Evolutionary conservation across 1,140 invertebrate species (phyloP), one percentile per base, ranked within the genome.

Genomic region (Temnothorax nylanderi): DNA sequence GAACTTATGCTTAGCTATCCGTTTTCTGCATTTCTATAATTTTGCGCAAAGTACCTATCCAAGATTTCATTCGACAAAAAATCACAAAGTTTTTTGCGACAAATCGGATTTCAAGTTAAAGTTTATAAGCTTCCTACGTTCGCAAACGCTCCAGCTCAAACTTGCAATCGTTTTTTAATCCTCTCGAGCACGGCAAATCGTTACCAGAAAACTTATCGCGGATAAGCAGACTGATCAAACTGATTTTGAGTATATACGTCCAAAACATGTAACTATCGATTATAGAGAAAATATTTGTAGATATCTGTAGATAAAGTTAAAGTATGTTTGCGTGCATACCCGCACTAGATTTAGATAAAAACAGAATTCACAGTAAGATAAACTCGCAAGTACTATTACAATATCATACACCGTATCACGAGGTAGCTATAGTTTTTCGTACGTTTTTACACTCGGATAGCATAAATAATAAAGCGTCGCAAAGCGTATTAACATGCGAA

Each of bases 391-490:
- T 54, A 54, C 37, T 54, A n/a, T 62, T n/a, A 16, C 1, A 26
- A n/a, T 69, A 47, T 49, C 21, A 64, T 34, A 21, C 21, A 32
- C 16, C 0, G 8, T 16, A 60, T 56, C 44, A 26, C 18, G 8
- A 41, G 44, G 16, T 5, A 32, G 13, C 6, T 10, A 60, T 10
- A 60, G 16, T 34, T 72, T 82, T 72, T 47, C 18, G 18, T 60
- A 5, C 26, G 41, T 80, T 67, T 65, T 26, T 60, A 18, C 37
- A 13, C 11, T 6, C 26, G 10, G 21, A 60, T 7, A 10, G 47
- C 41, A n/a, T 74, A 74, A 72, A 84, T 72, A 60, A 60, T 75
- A 62, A 75, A 60, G 41, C 26, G 44, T 75, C 26, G 13, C 11
- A 0, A 5, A 44, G 21, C 26, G 3, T 47, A 74, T 82, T 74